Evolutionary conservation across 2,797 vertebrate species (phyloP).

Genomic region (Geotrypetes seraphini): DNA sequence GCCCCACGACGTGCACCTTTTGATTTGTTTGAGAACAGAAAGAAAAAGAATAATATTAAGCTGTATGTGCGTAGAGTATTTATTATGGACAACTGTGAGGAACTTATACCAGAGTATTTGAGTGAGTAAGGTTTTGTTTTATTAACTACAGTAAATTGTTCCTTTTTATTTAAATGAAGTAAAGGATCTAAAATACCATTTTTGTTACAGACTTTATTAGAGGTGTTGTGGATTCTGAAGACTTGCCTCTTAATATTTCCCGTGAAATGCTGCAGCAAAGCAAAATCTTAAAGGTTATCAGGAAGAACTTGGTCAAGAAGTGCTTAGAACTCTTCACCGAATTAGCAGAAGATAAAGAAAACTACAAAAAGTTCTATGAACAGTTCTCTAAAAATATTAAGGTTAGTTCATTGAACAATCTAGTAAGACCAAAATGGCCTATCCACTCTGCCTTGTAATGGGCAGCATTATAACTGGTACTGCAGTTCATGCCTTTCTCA

Average conservation of each 20-base stretch:
- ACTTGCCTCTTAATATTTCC: constrained; percentile 88
- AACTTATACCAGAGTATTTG: constrained; percentile 89
- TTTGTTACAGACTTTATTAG: constrained; percentile 73
- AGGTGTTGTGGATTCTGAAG: constrained; percentile 89
- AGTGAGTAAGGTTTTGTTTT: constrained; percentile 84
- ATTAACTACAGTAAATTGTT: no score
- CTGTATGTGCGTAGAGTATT: constrained; percentile 90
- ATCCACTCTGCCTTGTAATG: no score
- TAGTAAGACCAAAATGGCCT: no score
- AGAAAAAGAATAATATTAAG: constrained; percentile 90
- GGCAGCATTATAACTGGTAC: no score
- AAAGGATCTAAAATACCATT: neutral
- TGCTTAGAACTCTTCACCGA: constrained; percentile 86
- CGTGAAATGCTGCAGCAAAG: constrained; percentile 96
- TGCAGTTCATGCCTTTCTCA: no score
- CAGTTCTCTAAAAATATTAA: constrained; percentile 91
- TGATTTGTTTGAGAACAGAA: constrained; percentile 84
- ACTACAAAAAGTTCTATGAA: constrained; percentile 85
- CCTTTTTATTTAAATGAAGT: no score
- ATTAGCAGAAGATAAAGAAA: constrained; percentile 82
- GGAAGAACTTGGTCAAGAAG: constrained; percentile 95
- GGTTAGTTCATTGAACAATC: no score
- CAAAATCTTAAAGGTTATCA: constrained; percentile 93
- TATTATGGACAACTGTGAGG: constrained; percentile 97
- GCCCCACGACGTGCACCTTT: constrained; percentile 79